Base-by-base conservation (phyloP, 1,140 invertebrate genomes). In the Drosophila varians region DNA sequence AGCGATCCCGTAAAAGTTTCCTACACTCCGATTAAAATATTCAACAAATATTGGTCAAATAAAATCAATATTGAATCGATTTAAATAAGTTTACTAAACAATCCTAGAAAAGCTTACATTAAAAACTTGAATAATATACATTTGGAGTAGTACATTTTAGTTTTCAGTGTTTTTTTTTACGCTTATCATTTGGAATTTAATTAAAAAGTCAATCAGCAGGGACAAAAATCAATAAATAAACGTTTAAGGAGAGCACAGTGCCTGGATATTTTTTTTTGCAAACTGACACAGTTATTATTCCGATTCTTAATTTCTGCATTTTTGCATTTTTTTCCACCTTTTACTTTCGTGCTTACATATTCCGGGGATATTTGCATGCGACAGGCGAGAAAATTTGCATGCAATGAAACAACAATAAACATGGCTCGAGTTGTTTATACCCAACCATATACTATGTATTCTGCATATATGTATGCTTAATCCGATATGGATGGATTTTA, bases 371-470 rank as follows among this genome's bases (percentile, higher is more conserved):
- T 65, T 53, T 66, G 62, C 62, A 66, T 66, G 60, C 46, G 46
- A 52, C 60, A 45, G 61, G 21, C 62, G 38, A 53, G 46, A 16
- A 53, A 65, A 66, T 66, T 53, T 65, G 62, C 62, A 66, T 66
- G 62, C 60, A 19, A 34, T 45, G 16, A 45, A 66, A 66, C 62
- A 53, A 66, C 62, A 66, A 66, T 66, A 66, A 66, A 66, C 62
- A 66, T 43, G 62, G 12, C 14, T 12, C 16, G 9, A 43, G 26
- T 53, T 65, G 60, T 66, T 66, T 52, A 18, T 21, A 34, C 46
- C 49, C 11, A 28, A 65, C 3, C 19, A 7, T 54, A 55, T 19
- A 38, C n/a, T 38, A 16, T n/a, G 31, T 43, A 28, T 28, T 42
- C 42, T 42, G 26, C 40, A 21, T 21, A 40, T 55, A 55, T 60